Base-by-base conservation (phyloP, 1,140 invertebrate species). In the Drosophila athabasca region DNA sequence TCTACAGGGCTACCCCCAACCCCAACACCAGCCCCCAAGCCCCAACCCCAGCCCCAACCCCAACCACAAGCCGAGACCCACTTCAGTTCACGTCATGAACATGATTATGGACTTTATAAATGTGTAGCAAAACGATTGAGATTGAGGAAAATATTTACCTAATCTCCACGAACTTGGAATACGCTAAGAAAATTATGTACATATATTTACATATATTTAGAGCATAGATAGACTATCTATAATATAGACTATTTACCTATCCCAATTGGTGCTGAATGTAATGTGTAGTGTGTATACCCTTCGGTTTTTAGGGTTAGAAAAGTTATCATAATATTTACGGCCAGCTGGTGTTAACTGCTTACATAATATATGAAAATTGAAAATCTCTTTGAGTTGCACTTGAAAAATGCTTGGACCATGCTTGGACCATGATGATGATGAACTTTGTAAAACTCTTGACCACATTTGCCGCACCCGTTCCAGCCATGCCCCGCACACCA, bases 81-180 rank as follows among this genome's bases (percentile, higher is more conserved):
- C 82, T 87, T 87, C 62, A 87, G 69, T 62, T 68, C 82, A 85
- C 82, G 82, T 85, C 82, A 85, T 85, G 82, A 85, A 85, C 82
- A 85, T 81, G 82, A 85, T 85, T 85, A 87, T 87, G 82, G 81
- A 85, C 82, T 85, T 85, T 85, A 85, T 85, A 78, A 87, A 87
- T 85, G 82, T 87, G 82, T 74, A 81, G 69, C 51, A 52, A 57
- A 59, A 64, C 71, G 62, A 62, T 77, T 79, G 46, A 24, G 26
- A 57, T 31, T 31, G 3, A n/a, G n/a, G 26, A 59, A 46, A 48
- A 8, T 11, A 19, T 8, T 35, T 0, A 6, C 5, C 19, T n/a
- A 53, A 13, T 5, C n/a, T 3, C 6, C 44, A 39, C 70, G 50
- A 66, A 31, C 9, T 6, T 19, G 17, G 17, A 19, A 19, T 19